Conservation (phyloP, 2,888 invertebrate genomes). For the Cyaniris semiargus region DNA sequence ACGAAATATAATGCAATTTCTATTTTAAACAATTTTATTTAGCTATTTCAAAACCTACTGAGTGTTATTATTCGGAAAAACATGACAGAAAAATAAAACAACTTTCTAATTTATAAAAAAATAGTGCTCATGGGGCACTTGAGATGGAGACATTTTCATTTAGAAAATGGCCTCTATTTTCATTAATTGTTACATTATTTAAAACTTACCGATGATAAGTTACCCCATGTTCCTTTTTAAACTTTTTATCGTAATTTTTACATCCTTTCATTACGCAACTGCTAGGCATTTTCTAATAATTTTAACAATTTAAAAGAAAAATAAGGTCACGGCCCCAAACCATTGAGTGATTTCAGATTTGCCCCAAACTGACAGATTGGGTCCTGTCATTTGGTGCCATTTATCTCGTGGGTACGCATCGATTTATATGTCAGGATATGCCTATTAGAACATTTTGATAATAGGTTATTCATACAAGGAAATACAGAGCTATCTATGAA, state of each 20-base stretch:
- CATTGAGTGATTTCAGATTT: not conserved
- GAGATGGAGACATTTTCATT: not conserved
- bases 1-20: not conserved
- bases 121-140: not conserved
- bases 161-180: not conserved
- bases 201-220: slow-evolving; percentile 1
- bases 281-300: slow-evolving; percentile 12
- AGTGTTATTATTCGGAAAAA: no score
- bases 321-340: not conserved
- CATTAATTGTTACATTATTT: not conserved
- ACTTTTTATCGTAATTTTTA: not conserved
- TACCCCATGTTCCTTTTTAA: slow-evolving; percentile 4
- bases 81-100: not conserved
- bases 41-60: not conserved
- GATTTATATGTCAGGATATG: no score
- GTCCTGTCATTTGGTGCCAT: not conserved
- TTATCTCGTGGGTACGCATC: not conserved
- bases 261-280: slow-evolving; percentile 7
- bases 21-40: not conserved
- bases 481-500: no score
- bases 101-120: not conserved
- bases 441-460: no score
- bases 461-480: no score
- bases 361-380: slow-evolving; percentile 3
- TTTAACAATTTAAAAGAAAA: not conserved